These are phyloP conservation scores for Acanthopagrus latus DNA, from an alignment of 2,797 vertebrate genomes.

Conservation along the genomic window DNA sequence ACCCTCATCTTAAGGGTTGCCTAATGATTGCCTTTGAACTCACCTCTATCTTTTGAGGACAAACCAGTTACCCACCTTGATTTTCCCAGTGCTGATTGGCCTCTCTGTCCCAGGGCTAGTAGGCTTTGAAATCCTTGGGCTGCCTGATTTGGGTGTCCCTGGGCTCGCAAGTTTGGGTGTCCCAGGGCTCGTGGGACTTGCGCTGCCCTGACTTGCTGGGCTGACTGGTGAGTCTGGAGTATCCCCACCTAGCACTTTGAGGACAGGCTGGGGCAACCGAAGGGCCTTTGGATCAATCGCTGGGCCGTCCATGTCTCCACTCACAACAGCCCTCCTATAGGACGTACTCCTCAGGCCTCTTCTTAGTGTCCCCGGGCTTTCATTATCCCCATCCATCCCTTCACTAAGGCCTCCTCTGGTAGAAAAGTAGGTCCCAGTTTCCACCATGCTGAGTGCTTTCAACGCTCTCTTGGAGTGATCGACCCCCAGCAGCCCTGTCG, in stretches of 20 bases:
- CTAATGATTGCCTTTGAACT: neutral
- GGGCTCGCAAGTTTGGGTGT: conserved; percentile 34
- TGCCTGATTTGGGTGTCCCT: conserved; percentile 72
- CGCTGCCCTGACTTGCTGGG: conserved; percentile 23
- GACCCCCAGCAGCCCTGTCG: conserved; percentile 66
- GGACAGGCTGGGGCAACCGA: conserved; percentile 84
- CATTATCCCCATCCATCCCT: conserved; percentile 80
- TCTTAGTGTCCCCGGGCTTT: conserved; percentile 84
- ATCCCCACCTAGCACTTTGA: conserved; percentile 85
- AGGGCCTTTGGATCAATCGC: conserved; percentile 81
- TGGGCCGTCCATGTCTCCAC: conserved; percentile 85
- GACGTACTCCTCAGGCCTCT: conserved; percentile 94
- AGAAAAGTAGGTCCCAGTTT: conserved; percentile 84
- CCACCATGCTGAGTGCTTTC: conserved; percentile 91
- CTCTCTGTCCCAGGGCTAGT: conserved; percentile 45
- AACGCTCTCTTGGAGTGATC: conserved; percentile 82
- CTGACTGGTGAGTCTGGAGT: conserved; percentile 74
- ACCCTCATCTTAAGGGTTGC: neutral
- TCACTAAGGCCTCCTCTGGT: conserved; percentile 60
- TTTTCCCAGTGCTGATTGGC: conserved; percentile 81
- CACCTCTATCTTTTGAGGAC: neutral
- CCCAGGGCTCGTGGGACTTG: conserved; percentile 31
- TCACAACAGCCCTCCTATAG: conserved; percentile 94
- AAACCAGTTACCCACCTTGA: conserved; percentile 83
- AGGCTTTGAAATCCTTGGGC: conserved; percentile 71